Percentiles rank a stretch among this genome's conserved stretches.
Conservation (phyloP, 2,113 vertebrate genomes). For the Saguinus imperator region DNA sequence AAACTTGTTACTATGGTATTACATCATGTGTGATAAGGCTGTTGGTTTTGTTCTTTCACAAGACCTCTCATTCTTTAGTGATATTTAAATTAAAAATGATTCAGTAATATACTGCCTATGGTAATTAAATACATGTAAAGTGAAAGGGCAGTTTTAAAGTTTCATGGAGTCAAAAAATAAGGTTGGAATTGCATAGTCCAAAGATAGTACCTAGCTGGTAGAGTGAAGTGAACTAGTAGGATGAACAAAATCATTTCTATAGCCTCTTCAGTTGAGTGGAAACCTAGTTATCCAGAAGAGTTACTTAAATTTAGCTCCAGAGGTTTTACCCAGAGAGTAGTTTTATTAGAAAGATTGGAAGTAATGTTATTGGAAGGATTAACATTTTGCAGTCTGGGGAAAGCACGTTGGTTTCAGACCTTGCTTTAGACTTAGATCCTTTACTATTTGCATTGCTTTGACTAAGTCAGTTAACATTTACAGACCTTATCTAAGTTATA, state of each 20-base stretch:
- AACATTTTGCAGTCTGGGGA: not conserved
- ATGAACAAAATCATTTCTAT: conserved; percentile 28
- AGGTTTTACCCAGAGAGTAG: not conserved
- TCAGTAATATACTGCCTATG: not conserved
- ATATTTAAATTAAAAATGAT: conserved; percentile 24
- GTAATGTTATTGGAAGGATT: conserved; percentile 31
- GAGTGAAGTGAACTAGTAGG: not conserved
- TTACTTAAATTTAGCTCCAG: conserved; percentile 1
- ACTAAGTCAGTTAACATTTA: not conserved
- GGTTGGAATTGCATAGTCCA: conserved; percentile 6
- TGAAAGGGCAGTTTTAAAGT: conserved; percentile 48
- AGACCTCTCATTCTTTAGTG: not conserved
- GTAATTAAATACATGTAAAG: not conserved
- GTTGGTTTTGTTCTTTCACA: not conserved
- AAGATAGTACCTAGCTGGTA: not conserved
- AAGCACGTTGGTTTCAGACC: not conserved
- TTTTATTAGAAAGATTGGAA: too few relatives aligned
- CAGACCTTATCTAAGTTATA: not conserved
- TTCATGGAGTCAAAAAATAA: not conserved
- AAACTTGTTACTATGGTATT: not conserved
- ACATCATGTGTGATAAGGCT: not conserved
- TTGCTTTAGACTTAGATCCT: conserved; percentile 18
- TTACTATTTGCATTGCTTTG: conserved; percentile 17
- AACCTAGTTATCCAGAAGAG: conserved; percentile 13
- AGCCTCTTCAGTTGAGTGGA: conserved; percentile 12